phyloP scores from a whole-genome alignment of 2,113 vertebrate genomes.

The Gila orcuttii region DNA sequence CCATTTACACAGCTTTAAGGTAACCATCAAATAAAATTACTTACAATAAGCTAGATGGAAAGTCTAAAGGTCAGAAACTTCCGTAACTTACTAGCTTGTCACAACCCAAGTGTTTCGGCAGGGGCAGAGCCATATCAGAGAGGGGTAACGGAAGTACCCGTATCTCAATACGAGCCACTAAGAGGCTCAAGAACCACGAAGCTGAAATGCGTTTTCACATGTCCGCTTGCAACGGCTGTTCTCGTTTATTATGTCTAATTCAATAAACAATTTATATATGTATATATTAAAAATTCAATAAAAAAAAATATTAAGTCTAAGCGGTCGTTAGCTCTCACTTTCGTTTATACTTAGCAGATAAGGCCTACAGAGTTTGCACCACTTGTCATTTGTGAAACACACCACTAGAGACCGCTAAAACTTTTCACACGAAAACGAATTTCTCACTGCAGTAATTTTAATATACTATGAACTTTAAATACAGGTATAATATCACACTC shows the following conservation, averaged over 20 bases:
- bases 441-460: not conserved
- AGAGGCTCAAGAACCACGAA: slow-evolving; percentile 10
- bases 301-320: not conserved
- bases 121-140: no score
- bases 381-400: not conserved
- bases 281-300: not conserved
- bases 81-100: no score
- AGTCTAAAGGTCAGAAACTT: not conserved
- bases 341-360: not conserved
- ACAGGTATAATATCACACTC: not conserved
- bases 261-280: not conserved
- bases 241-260: not conserved
- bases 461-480: not conserved
- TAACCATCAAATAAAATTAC: not conserved
- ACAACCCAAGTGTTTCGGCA: not conserved
- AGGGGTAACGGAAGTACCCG: not conserved
- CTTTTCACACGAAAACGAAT: not conserved
- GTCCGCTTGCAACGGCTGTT: not conserved
- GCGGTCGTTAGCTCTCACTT: not conserved
- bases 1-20: not conserved
- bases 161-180: slow-evolving; percentile 15
- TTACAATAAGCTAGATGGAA: not conserved
- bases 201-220: slow-evolving; percentile 12
- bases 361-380: not conserved
- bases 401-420: slow-evolving; percentile 3